phyloP scores from a whole-genome alignment of 2,888 invertebrate genomes.

The Drosophila affinis region DNA sequence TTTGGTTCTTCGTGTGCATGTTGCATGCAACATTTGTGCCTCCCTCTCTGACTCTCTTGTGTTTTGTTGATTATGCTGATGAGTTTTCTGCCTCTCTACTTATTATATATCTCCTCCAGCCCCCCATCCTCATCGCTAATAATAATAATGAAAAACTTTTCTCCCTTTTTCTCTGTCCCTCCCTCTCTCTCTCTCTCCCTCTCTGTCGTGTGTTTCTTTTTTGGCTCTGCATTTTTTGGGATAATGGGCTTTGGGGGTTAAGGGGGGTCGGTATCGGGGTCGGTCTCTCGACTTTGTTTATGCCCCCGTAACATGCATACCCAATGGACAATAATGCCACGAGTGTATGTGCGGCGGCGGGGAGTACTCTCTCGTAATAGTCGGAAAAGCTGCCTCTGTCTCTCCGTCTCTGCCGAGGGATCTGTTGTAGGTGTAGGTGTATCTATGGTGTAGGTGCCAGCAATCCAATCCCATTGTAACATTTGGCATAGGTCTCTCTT shows the following conservation, averaged over 20 bases:
- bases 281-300: slow-evolving; percentile 51
- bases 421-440: not conserved
- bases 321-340: slow-evolving; percentile 27
- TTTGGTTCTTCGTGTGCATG: slow-evolving; percentile 57
- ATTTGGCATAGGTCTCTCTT: not conserved
- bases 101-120: slow-evolving; percentile 49
- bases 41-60: slow-evolving; percentile 18
- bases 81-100: slow-evolving; percentile 63
- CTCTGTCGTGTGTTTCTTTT: slow-evolving; percentile 18
- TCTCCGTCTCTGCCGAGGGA: too few relatives aligned
- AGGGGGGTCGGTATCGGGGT: slow-evolving; percentile 37
- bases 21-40: slow-evolving; percentile 70
- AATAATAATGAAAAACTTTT: slow-evolving; percentile 73
- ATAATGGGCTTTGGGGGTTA: slow-evolving; percentile 50
- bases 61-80: slow-evolving; percentile 72
- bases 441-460: slow-evolving; percentile 7
- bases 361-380: not conserved
- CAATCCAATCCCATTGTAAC: not conserved
- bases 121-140: slow-evolving; percentile 67
- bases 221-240: slow-evolving; percentile 44
- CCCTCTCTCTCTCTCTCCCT: not conserved
- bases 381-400: not conserved
- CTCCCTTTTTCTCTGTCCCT: not conserved
- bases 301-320: slow-evolving; percentile 61
- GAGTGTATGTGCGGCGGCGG: not conserved